phyloP scores from a whole-genome alignment of 2,888 invertebrate species.

The Xylocampa areola region DNA sequence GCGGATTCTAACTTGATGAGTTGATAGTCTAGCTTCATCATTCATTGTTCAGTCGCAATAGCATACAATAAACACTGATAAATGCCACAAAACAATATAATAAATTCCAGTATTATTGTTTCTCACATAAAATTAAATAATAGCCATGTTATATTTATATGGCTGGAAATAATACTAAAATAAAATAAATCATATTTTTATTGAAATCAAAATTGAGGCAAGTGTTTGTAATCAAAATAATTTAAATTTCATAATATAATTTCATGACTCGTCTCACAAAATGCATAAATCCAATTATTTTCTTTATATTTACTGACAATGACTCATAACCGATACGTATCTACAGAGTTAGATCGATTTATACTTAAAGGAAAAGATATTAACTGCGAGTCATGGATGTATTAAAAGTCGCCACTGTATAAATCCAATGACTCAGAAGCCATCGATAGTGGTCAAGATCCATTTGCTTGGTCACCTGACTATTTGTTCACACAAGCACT shows the following conservation, averaged over 20 bases:
- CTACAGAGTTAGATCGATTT: conserved; percentile 18
- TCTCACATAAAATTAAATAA: too few species aligned
- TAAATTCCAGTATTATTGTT: too few species aligned
- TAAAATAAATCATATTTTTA: too few species aligned
- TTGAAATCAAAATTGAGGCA: too few species aligned
- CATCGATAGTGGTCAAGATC: conserved; percentile 42
- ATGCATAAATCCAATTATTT: too few species aligned
- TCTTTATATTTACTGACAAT: conserved; percentile 6
- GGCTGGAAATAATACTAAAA: too few species aligned
- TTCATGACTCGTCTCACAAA: too few species aligned
- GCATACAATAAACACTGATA: conserved; percentile 3
- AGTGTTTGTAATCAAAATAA: too few species aligned
- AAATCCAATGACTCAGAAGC: conserved; percentile 48
- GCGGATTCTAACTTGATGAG: too few species aligned
- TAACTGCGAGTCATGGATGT: conserved; percentile 22
- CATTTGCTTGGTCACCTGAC: conserved; percentile 21
- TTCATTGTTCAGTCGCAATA: conserved; percentile 13
- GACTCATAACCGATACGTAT: too few species aligned
- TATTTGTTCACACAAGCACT: conserved; percentile 8
- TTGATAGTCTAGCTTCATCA: conserved; percentile 2
- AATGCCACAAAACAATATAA: not conserved
- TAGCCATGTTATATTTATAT: too few species aligned
- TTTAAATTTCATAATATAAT: too few species aligned
- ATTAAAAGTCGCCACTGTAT: conserved; percentile 16
- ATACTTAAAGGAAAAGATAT: conserved; percentile 17